These are phyloP conservation scores for Alouatta caraya DNA, from an alignment of 2,797 vertebrate species.

Conservation along the genomic window DNA sequence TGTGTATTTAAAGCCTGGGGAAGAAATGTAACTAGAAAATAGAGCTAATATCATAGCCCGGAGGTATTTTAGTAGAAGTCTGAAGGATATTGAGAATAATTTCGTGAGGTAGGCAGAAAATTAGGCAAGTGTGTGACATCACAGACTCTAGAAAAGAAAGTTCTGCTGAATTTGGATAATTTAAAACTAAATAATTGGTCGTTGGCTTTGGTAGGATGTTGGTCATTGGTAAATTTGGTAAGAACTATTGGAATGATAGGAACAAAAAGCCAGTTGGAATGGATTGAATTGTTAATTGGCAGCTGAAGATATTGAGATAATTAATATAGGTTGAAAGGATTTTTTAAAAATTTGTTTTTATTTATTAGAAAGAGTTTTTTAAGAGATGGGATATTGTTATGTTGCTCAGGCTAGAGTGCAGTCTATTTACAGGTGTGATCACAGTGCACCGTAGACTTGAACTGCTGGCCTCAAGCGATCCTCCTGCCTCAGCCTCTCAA, in stretches of 20 bases:
- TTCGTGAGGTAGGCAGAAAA: background rate
- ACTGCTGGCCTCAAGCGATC: no score
- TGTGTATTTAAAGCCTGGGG: background rate
- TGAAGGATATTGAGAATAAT: background rate
- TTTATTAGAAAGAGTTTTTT: background rate
- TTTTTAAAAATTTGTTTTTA: background rate
- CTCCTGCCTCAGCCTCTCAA: no score
- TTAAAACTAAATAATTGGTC: background rate
- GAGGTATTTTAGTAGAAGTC: background rate
- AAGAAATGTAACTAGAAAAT: background rate
- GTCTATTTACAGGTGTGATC: no score
- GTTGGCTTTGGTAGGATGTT: background rate
- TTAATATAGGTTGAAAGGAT: background rate
- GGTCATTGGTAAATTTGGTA: background rate
- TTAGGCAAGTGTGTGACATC: background rate
- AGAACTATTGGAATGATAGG: background rate
- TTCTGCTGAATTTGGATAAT: background rate
- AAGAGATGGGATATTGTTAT: background rate
- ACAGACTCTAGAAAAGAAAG: background rate
- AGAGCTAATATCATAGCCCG: background rate
- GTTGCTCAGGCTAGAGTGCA: background rate
- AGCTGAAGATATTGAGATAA: background rate
- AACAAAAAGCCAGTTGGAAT: background rate
- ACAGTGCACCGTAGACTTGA: no score
- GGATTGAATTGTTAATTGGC: background rate